A percentile compares a stretch with the other conserved stretches of the same genome.
phyloP scores from a whole-genome alignment of 2,797 vertebrate species.

The Aplochiton taeniatus region DNA sequence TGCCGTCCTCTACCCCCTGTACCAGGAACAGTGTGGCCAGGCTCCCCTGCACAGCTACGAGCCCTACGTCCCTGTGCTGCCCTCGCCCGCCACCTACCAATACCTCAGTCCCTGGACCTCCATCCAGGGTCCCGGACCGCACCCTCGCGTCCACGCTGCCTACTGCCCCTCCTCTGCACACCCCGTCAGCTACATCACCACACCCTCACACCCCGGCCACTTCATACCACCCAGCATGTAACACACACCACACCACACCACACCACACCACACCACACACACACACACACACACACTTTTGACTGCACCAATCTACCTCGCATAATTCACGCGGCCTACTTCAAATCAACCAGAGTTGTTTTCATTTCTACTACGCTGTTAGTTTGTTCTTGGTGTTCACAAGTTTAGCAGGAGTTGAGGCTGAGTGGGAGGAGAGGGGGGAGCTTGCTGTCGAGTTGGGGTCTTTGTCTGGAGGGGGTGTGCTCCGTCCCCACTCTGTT shows the following conservation, averaged over 20 bases:
- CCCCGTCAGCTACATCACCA: conserved; percentile 75
- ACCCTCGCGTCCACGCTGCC: conserved; percentile 48
- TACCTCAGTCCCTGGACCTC: conserved; percentile 79
- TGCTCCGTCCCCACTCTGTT: background rate
- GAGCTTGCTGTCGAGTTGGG: too few relatives aligned
- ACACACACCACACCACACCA: background rate
- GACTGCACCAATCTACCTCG: background rate
- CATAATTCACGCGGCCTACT: background rate
- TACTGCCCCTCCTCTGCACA: conserved; percentile 76
- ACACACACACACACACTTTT: background rate
- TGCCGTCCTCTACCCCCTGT: conserved; percentile 78
- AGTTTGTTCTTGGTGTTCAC: background rate
- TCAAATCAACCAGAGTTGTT: too few relatives aligned
- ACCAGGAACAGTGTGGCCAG: conserved; percentile 77
- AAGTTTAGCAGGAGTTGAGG: background rate
- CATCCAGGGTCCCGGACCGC: conserved; percentile 55
- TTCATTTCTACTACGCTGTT: too few relatives aligned
- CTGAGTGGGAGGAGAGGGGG: background rate
- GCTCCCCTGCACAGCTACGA: conserved; percentile 67
- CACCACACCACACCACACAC: background rate
- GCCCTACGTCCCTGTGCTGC: conserved; percentile 67
- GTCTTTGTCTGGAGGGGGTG: too few relatives aligned
- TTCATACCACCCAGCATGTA: conserved; percentile 53
- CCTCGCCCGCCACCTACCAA: conserved; percentile 76
- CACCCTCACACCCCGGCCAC: conserved; percentile 55